A percentile compares a stretch with the other conserved stretches of the same genome.
Evolutionary conservation across 1,140 invertebrate species (phyloP).

Genomic region (Eufriesea mexicana): DNA sequence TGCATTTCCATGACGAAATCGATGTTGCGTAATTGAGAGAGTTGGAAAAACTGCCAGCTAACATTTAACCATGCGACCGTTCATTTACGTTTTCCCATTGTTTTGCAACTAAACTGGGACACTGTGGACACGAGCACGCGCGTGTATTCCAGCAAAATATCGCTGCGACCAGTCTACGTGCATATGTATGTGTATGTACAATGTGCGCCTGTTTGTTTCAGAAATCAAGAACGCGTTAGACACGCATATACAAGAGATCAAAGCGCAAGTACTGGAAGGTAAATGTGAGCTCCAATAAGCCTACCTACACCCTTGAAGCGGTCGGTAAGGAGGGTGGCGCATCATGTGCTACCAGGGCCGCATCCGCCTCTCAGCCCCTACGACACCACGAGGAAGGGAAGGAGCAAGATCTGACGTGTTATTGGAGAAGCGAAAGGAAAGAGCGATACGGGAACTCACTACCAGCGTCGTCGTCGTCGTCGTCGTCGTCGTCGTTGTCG

Average conservation of each 20-base stretch:
- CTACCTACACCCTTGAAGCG: constrained; percentile 62
- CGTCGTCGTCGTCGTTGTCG: background rate
- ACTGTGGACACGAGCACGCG: background rate
- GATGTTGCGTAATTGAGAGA: background rate
- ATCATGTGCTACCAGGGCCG: constrained; percentile 67
- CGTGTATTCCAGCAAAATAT: background rate
- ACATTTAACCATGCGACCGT: background rate
- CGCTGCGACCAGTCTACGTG: no score
- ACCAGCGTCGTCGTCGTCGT: constrained; percentile 14
- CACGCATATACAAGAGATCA: constrained; percentile 96
- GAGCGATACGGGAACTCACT: constrained; percentile 38
- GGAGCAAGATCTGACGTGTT: constrained; percentile 34
- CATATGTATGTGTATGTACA: background rate
- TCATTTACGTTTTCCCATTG: background rate
- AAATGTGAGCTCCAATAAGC: constrained; percentile 95
- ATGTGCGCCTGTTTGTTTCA: constrained; percentile 83
- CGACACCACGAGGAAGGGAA: constrained; percentile 49
- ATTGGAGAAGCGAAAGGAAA: constrained; percentile 43
- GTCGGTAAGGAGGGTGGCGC: constrained; percentile 68
- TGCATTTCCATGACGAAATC: background rate
- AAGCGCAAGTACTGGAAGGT: constrained; percentile 94
- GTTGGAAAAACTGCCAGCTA: constrained; percentile 8
- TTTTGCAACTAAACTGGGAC: constrained; percentile 8
- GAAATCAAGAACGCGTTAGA: constrained; percentile 97
- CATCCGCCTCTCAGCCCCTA: constrained; percentile 64